Conservation (phyloP, 2,797 vertebrate species). For the Oreonectes daqikongensis region DNA sequence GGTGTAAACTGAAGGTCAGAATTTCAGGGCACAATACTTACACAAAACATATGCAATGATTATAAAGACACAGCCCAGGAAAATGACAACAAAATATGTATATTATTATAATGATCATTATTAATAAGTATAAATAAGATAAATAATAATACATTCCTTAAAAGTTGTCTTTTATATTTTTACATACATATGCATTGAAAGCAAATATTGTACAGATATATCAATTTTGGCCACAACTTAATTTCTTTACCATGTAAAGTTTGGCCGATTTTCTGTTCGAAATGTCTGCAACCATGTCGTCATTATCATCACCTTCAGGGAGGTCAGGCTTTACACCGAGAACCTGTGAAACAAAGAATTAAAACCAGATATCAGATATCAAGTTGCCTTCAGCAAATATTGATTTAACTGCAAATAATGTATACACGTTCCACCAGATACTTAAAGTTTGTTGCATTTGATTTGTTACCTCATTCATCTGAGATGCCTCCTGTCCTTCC, state of each 20-base stretch:
- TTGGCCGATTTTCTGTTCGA: slow-evolving; percentile 88
- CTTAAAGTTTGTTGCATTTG: neutral
- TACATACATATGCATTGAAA: too few relatives aligned
- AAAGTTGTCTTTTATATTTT: too few relatives aligned
- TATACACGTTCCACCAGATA: neutral
- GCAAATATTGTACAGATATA: too few relatives aligned
- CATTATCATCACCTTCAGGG: slow-evolving; percentile 71
- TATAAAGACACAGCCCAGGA: too few relatives aligned
- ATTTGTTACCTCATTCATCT: slow-evolving; percentile 74
- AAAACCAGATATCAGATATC: neutral
- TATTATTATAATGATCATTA: too few relatives aligned
- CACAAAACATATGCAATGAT: too few relatives aligned
- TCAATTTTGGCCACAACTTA: too few relatives aligned
- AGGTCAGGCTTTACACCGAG: slow-evolving; percentile 83
- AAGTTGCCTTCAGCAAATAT: neutral
- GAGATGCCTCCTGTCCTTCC: slow-evolving; percentile 79
- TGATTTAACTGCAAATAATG: neutral
- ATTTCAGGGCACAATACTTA: too few relatives aligned
- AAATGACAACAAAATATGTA: too few relatives aligned
- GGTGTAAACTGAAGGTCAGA: too few relatives aligned
- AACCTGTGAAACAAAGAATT: slow-evolving; percentile 70
- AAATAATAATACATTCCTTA: too few relatives aligned
- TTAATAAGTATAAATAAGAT: too few relatives aligned
- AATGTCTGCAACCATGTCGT: slow-evolving; percentile 81
- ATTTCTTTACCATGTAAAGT: slow-evolving; percentile 85